Evolutionary conservation across 2,797 vertebrate species (phyloP), one percentile per base, ranked within the genome.

Genomic region (Lycodopsis pacificus): DNA sequence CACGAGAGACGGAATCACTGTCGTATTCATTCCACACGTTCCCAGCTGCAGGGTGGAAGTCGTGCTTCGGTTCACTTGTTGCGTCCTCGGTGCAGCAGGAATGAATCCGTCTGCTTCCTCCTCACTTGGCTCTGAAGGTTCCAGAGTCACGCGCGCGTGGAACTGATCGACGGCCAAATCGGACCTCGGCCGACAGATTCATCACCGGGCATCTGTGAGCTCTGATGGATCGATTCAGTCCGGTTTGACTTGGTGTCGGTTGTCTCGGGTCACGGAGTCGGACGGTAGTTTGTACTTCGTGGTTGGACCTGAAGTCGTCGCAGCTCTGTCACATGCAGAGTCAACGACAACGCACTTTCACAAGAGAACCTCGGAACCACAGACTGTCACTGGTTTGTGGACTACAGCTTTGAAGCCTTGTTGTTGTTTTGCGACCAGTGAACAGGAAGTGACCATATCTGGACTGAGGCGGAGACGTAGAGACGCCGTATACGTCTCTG

Each of bases 1-100:
- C 48, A 79, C 73, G 81, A 72, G 22, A 67, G n/a, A n/a, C 69
- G 30, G 71, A 80, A n/a, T 58, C 71, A 59, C 65, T 27, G 22
- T 51, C 62, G 78, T 73, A 79, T 87, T 84, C 67, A 2, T 44
- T 78, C n/a, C 44, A 19, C 22, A 32, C 4, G 0, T 49, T n/a
- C 63, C 48, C 73, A 32, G 76, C 83, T 65, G 48, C 73, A 59
- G 69, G 69, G 2, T 11, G 19, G 2, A 10, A 27, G 48, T 83
- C 62, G 58, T 5, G 8, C 4, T 1, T 12, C 1, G 36, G 20
- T 27, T 49, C 9, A 27, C 66, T 44, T 66, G 59, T 66, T 59
- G 77, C 70, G 2, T 9, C 58, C 10, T 3, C 54, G 32, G 71
- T 32, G 32, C 32, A 32, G 32, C 32, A 7, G 32, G 32, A 51